A percentile compares a stretch with the other conserved stretches of the same genome.
Conservation (phyloP, 2,113 vertebrate species). For the Manacus vitellinus region DNA sequence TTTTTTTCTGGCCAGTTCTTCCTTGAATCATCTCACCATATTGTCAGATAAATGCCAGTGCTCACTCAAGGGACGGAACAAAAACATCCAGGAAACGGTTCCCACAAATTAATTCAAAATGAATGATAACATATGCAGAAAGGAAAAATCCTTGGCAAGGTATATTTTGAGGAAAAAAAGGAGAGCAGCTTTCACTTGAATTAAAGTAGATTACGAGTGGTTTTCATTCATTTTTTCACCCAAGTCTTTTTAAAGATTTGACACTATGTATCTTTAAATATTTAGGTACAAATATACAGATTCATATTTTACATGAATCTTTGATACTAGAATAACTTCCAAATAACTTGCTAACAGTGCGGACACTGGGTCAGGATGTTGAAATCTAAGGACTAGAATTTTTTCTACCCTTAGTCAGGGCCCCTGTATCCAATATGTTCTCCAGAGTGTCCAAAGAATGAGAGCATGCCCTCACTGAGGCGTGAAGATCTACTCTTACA, state of each 20-base stretch:
- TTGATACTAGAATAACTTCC: background rate
- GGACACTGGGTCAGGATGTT: background rate
- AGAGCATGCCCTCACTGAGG: background rate
- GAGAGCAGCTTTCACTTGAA: background rate
- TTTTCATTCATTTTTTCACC: background rate
- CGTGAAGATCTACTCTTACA: background rate
- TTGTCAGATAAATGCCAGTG: background rate
- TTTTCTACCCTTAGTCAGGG: background rate
- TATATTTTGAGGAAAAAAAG: background rate
- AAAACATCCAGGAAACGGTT: conserved; percentile 11
- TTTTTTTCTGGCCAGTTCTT: conserved; percentile 1
- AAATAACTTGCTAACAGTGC: background rate
- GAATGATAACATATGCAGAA: background rate
- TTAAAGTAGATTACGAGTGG: background rate
- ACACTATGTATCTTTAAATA: background rate
- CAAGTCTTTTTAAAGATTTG: background rate
- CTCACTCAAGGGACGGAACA: background rate
- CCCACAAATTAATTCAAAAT: background rate
- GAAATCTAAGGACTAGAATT: background rate
- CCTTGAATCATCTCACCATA: background rate
- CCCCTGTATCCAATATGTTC: background rate
- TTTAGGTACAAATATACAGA: background rate
- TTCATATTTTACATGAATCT: background rate
- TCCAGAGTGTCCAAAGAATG: background rate
- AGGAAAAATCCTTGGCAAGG: background rate